These are phyloP conservation scores for Agrochola macilenta DNA, from an alignment of 2,888 invertebrate genomes.

Conservation along the genomic window DNA sequence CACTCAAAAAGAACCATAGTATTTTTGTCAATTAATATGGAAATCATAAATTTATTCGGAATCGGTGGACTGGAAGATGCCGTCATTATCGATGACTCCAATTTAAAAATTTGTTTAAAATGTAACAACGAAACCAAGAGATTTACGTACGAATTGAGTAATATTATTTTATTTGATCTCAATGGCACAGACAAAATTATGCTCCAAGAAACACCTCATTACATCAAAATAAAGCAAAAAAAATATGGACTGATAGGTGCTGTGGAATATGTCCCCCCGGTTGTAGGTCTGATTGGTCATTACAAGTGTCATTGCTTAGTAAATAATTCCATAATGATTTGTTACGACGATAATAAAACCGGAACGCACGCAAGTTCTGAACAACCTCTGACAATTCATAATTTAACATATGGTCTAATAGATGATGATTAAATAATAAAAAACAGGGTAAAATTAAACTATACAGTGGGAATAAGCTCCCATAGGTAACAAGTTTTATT, in stretches of 20 bases:
- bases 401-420: constrained; percentile 24
- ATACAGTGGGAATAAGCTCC: too few relatives aligned
- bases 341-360: constrained; percentile 33
- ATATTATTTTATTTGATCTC: constrained; percentile 22
- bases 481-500: neutral
- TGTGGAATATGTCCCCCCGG: constrained; percentile 29
- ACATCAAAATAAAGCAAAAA: constrained; percentile 25
- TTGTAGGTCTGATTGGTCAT: constrained; percentile 11
- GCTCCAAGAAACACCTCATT: constrained; percentile 13
- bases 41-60: constrained; percentile 11
- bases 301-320: constrained; percentile 21
- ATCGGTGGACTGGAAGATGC: constrained; percentile 15
- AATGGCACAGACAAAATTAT: constrained; percentile 21
- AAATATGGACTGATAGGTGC: constrained; percentile 32
- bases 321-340: constrained; percentile 25
- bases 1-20: constrained; percentile 2
- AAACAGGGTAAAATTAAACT: too few relatives aligned
- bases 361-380: constrained; percentile 27
- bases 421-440: constrained; percentile 14
- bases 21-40: constrained; percentile 2
- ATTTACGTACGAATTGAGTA: constrained; percentile 22
- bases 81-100: constrained; percentile 4
- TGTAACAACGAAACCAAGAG: constrained; percentile 9
- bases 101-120: constrained; percentile 3
- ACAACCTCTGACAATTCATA: constrained; percentile 22